Evolutionary conservation across 37 sponge, comb jelly and placozoan species (phyloP).

Genomic region (Hormiphora californensis): DNA sequence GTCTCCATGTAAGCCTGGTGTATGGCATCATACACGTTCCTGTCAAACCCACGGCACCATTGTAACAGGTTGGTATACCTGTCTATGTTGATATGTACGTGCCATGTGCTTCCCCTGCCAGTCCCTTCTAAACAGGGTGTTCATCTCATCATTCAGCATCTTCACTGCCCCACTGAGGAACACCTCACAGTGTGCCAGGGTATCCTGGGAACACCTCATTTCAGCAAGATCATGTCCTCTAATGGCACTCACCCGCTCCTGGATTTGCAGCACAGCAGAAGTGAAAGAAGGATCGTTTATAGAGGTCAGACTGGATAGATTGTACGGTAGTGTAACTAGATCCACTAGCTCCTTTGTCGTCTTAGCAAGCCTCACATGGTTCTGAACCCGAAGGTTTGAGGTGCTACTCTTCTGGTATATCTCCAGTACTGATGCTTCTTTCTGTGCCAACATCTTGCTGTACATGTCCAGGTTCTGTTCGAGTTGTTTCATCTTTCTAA

Average conservation of each 20-base stretch:
- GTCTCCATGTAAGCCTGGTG: background rate
- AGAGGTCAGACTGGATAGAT: background rate
- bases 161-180: background rate
- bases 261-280: background rate
- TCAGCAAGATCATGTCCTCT: slow-evolving; percentile 3
- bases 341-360: slow-evolving; percentile 31
- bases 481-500: background rate
- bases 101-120: slow-evolving; percentile 49
- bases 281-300: slow-evolving; percentile 28
- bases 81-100: slow-evolving; percentile 25
- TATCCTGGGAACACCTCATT: slow-evolving; percentile 13
- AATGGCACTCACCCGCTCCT: background rate
- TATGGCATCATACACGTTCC: background rate
- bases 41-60: background rate
- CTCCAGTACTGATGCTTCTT: slow-evolving; percentile 20
- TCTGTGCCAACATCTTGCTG: background rate
- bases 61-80: slow-evolving; percentile 1
- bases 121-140: slow-evolving; percentile 6
- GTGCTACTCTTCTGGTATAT: background rate
- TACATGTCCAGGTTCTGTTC: background rate
- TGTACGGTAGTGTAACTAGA: background rate
- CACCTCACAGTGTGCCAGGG: background rate
- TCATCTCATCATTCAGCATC: background rate
- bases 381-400: background rate
- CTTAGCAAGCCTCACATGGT: background rate